Conservation (phyloP, 2,888 invertebrate genomes). For the Dynastes tityus region DNA sequence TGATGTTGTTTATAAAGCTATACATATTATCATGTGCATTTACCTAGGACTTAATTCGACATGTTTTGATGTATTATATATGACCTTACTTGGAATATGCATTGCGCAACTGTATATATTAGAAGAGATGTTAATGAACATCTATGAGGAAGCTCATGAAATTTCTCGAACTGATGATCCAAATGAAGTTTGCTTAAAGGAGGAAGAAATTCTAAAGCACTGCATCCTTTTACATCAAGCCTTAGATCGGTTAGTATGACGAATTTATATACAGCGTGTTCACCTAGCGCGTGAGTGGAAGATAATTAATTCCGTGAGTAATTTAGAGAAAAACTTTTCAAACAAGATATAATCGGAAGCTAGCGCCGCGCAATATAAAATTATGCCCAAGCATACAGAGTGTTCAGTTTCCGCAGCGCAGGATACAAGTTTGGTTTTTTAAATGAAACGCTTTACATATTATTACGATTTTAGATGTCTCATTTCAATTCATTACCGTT, state of each 20-base stretch:
- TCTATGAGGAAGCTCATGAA: neutral
- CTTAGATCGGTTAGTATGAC: neutral
- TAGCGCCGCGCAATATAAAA: too few relatives aligned
- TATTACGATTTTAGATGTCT: too few relatives aligned
- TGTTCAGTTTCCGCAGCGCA: too few relatives aligned
- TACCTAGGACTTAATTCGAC: constrained; percentile 20
- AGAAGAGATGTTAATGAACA: constrained; percentile 2
- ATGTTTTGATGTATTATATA: constrained; percentile 15
- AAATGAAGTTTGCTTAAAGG: neutral
- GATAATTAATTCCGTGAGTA: too few relatives aligned
- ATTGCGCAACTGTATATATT: constrained; percentile 6
- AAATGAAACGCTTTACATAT: too few relatives aligned
- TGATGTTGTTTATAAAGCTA: constrained; percentile 10
- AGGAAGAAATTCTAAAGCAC: neutral
- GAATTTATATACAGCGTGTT: neutral
- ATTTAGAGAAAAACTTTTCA: too few relatives aligned
- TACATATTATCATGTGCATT: constrained; percentile 28
- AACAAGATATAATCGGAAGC: too few relatives aligned
- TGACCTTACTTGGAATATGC: constrained; percentile 14
- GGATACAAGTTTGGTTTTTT: too few relatives aligned
- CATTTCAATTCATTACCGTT: too few relatives aligned
- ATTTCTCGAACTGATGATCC: neutral
- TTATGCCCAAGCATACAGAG: too few relatives aligned
- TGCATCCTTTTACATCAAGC: neutral
- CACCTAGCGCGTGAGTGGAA: neutral